phyloP scores from a whole-genome alignment of 2,797 vertebrate species.

The Mormyrops attenuatus region DNA sequence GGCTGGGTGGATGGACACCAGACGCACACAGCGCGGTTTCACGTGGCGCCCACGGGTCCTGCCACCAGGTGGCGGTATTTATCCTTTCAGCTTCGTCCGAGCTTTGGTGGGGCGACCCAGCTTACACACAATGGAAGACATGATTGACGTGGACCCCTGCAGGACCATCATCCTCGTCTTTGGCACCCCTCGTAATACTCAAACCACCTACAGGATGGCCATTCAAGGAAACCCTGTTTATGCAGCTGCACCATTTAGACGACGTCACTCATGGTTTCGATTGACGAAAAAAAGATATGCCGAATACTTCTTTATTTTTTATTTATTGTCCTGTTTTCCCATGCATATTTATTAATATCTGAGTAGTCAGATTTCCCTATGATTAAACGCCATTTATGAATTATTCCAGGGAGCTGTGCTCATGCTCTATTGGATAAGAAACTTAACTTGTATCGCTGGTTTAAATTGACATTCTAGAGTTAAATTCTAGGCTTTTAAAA shows the following conservation, averaged over 20 bases:
- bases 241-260: not conserved
- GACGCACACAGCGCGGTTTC: not conserved
- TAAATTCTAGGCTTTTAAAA: not conserved
- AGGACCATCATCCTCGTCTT: not conserved
- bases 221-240: not conserved
- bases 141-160: slow-evolving; percentile 17
- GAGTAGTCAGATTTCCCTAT: not conserved
- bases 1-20: not conserved
- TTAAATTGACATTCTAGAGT: not conserved
- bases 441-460: not conserved
- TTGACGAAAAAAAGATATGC: not conserved
- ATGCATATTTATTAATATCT: not conserved
- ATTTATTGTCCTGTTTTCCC: not conserved
- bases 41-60: not conserved
- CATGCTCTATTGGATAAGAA: not conserved
- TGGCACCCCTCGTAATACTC: not conserved
- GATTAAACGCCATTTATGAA: not conserved
- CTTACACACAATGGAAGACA: not conserved
- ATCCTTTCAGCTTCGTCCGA: not conserved
- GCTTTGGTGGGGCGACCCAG: not conserved
- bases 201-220: not conserved
- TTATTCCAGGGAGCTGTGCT: not conserved
- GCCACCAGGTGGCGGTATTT: slow-evolving; percentile 24
- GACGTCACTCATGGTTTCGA: not conserved
- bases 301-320: not conserved